Base-by-base conservation (phyloP, 2,888 invertebrate species). In the Maniola hyperantus region DNA sequence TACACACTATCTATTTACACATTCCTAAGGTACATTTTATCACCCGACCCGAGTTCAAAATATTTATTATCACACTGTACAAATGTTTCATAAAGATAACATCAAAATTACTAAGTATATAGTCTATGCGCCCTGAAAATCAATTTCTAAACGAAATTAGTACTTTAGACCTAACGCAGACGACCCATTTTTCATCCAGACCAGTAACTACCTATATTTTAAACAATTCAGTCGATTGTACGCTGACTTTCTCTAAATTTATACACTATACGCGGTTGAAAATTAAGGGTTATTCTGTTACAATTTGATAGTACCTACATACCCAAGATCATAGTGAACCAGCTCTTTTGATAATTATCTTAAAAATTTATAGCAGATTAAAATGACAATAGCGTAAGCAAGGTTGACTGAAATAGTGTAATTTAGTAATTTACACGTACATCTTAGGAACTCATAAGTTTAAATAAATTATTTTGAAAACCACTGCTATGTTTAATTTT, bases 401-500 rank as follows among this genome's bases (percentile, higher is more conserved):
- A 68, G 66, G 60, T 70, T 65, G 74, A 73, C 73, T 74, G 73
- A 72, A 73, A 73, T 73, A 66, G 64, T 63, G 67, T 72, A 53
- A 66, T 62, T 69, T 72, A 70, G 26, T 1, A n/a, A n/a, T 36
- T 36, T 39, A 39, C 72, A 71, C 53, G 69, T 71, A 74, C n/a
- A 18, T 48, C 78, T 68, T 86, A 87, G 85, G 86, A 88, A 88
- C 85, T 85, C 79, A 76, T 77, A 77, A 78, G 68, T 78, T 79
- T 75, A 76, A 86, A 85, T 87, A 85, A 87, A 87, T 84, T 85
- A 84, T 83, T 79, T 77, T 71, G 69, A 74, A 77, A 79, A 77
- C 66, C 53, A 61, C 51, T 65, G 34, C 62, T 60, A 57, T 64
- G 62, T 67, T 69, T 53, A 46, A 53, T 65, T 66, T 64, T 50